phyloP scores from a whole-genome alignment of 2,797 vertebrate genomes.

The Karalla daura region DNA sequence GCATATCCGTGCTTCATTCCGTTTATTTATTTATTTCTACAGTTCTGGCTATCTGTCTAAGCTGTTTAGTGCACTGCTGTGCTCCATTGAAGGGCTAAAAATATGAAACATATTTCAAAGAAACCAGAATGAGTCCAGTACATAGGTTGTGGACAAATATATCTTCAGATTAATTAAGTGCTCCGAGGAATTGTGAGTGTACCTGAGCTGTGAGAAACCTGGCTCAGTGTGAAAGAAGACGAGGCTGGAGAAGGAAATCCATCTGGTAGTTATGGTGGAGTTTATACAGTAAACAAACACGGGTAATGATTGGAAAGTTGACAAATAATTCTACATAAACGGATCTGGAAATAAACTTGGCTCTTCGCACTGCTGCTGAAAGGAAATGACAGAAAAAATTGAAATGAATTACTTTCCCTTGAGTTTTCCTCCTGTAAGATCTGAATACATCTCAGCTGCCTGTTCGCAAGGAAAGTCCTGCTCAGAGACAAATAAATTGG shows the following conservation, averaged over 20 bases:
- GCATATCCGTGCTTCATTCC: neutral
- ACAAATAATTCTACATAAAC: too few relatives aligned
- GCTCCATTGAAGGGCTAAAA: neutral
- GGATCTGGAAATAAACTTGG: too few relatives aligned
- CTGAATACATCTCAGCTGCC: too few relatives aligned
- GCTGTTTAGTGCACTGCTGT: neutral
- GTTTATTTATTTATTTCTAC: neutral
- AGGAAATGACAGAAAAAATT: too few relatives aligned
- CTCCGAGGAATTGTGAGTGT: neutral
- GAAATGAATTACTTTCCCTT: too few relatives aligned
- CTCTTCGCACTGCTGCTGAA: too few relatives aligned
- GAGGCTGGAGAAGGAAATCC: neutral
- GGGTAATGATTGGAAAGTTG: neutral
- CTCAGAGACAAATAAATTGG: too few relatives aligned
- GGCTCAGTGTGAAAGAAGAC: too few relatives aligned
- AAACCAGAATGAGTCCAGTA: neutral
- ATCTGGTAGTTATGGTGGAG: neutral
- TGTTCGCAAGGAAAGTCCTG: too few relatives aligned
- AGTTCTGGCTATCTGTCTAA: neutral
- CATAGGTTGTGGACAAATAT: neutral
- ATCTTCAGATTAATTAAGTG: too few relatives aligned
- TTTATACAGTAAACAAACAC: neutral
- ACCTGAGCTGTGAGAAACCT: neutral
- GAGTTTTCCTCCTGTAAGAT: too few relatives aligned
- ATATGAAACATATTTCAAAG: neutral